Percentiles rank a stretch among this genome's conserved stretches.
These are phyloP conservation scores for Protobothrops mucrosquamatus DNA, from an alignment of 2,113 vertebrate species.

Conservation along the genomic window DNA sequence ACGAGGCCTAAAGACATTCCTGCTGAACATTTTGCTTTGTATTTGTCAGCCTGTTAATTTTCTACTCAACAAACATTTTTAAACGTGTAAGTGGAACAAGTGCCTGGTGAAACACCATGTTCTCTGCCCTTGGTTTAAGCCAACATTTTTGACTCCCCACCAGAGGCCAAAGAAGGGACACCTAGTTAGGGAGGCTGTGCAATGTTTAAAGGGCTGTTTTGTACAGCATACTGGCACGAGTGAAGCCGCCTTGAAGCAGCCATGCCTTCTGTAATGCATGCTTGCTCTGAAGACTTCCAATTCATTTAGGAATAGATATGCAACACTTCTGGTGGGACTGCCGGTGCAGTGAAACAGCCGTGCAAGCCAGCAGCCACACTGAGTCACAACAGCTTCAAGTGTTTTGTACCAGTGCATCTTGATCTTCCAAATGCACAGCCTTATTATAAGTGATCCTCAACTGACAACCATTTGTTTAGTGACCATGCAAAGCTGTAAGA, in stretches of 20 bases:
- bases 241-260: not conserved
- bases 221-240: not conserved
- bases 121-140: not conserved
- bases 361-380: not conserved
- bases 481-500: too few relatives aligned
- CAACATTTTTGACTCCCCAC: not conserved
- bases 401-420: not conserved
- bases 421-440: not conserved
- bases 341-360: not conserved
- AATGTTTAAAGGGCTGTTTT: not conserved
- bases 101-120: not conserved
- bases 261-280: not conserved
- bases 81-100: not conserved
- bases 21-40: not conserved
- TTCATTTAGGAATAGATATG: not conserved
- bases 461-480: too few relatives aligned
- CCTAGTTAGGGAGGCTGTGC: not conserved
- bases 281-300: not conserved
- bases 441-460: not conserved
- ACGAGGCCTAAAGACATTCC: not conserved
- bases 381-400: not conserved
- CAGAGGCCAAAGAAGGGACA: not conserved
- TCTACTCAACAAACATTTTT: not conserved
- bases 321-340: not conserved
- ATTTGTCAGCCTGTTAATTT: not conserved